These are phyloP conservation scores for Cephonodes hylas DNA, from an alignment of 2,888 invertebrate species.

Conservation along the genomic window DNA sequence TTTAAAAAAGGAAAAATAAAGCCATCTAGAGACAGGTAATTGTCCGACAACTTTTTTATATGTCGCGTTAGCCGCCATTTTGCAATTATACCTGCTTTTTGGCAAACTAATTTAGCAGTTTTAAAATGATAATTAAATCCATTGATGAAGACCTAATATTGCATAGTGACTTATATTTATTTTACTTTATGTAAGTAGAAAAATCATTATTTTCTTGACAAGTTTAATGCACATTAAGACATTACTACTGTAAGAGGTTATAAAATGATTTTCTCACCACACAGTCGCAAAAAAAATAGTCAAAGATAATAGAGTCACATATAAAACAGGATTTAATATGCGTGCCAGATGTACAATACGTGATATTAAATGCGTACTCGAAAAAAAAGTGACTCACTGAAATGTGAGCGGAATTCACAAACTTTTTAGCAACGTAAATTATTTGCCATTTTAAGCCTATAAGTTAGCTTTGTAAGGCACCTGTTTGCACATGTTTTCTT, in stretches of 20 bases:
- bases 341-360: not conserved
- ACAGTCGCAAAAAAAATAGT: not conserved
- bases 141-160: not conserved
- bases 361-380: slow-evolving; percentile 13
- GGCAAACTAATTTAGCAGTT: not conserved
- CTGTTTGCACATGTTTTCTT: too few species aligned
- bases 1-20: slow-evolving; percentile 33
- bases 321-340: not conserved
- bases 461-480: too few species aligned
- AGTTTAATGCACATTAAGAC: too few species aligned
- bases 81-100: slow-evolving; percentile 39
- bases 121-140: not conserved
- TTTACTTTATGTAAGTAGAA: too few species aligned
- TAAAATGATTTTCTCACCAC: not conserved
- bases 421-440: slow-evolving; percentile 27
- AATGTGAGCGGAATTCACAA: slow-evolving; percentile 47
- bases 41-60: slow-evolving; percentile 55
- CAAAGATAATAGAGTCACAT: slow-evolving; percentile 12
- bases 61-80: slow-evolving; percentile 36
- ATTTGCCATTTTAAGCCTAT: too few species aligned
- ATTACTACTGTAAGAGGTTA: too few species aligned
- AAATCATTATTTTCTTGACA: not conserved
- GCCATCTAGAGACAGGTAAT: slow-evolving; percentile 46
- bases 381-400: slow-evolving; percentile 19
- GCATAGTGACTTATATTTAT: too few species aligned